Evolutionary conservation across 2,797 vertebrate species (phyloP).

Genomic region (Micrastur ruficollis): DNA sequence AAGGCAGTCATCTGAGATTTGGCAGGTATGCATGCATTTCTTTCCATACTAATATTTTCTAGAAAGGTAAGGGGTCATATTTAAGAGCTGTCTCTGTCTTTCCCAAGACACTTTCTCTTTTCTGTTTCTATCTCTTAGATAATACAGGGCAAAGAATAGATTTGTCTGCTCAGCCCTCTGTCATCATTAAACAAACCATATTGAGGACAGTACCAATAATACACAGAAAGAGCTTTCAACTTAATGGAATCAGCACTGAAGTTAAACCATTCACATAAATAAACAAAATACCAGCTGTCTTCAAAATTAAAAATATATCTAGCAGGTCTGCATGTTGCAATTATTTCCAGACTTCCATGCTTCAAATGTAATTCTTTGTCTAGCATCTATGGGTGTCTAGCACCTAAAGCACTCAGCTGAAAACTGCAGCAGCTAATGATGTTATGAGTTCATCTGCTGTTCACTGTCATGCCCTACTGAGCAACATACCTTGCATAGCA

Average conservation of each 20-base stretch:
- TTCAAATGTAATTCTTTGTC: neutral
- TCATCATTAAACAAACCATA: neutral
- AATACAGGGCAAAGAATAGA: neutral
- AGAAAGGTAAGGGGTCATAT: neutral
- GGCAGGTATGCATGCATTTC: neutral
- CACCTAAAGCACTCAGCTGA: neutral
- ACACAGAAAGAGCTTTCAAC: neutral
- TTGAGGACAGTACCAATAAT: neutral
- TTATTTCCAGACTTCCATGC: neutral
- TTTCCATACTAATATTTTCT: neutral
- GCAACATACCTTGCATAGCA: neutral
- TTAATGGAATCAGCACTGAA: neutral
- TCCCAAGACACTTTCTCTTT: neutral
- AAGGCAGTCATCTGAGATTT: neutral
- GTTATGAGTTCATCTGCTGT: neutral
- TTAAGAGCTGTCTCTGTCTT: neutral
- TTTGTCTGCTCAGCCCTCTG: neutral
- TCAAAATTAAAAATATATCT: neutral
- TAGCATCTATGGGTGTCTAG: too few species aligned
- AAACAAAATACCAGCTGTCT: neutral
- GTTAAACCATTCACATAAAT: neutral
- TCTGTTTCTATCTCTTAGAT: neutral
- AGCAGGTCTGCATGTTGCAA: neutral
- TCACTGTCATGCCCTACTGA: neutral
- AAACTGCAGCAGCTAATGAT: accelerated